Evolutionary conservation across 2,113 vertebrate genomes (phyloP).

Genomic region (Eulemur macaco): DNA sequence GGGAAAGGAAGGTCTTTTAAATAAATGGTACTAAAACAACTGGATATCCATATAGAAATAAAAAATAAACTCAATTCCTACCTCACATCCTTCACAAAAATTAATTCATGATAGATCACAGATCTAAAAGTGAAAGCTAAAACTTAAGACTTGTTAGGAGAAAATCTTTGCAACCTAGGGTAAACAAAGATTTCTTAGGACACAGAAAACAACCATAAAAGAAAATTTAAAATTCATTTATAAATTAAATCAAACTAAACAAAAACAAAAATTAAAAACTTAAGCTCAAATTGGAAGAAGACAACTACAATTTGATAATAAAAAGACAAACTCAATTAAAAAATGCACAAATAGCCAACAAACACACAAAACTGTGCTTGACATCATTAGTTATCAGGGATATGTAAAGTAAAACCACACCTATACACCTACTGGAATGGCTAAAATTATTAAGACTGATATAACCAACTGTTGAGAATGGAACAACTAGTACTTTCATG

Average conservation of each 20-base stretch:
- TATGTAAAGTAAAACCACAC: constrained; percentile 13
- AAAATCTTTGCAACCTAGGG: background rate
- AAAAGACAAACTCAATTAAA: constrained; percentile 1
- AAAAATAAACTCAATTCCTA: background rate
- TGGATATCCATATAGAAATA: background rate
- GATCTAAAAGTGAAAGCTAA: constrained; percentile 24
- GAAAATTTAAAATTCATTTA: constrained; percentile 2
- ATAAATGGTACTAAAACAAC: background rate
- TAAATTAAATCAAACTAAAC: constrained; percentile 37
- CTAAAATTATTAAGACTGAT: background rate
- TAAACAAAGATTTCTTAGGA: constrained; percentile 42
- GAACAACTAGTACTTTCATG: background rate
- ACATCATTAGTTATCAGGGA: background rate
- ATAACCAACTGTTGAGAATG: background rate
- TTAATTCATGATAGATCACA: background rate
- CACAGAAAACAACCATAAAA: background rate
- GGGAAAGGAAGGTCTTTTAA: background rate
- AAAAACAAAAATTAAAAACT: constrained; percentile 27
- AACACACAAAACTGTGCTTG: background rate
- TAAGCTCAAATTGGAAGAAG: constrained; percentile 2
- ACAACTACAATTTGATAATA: background rate
- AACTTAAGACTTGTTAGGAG: background rate
- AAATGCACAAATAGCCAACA: background rate
- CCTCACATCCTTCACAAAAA: background rate
- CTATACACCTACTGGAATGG: background rate